Conservation (phyloP, 2,113 vertebrate genomes). For the Festucalex cinctus region DNA sequence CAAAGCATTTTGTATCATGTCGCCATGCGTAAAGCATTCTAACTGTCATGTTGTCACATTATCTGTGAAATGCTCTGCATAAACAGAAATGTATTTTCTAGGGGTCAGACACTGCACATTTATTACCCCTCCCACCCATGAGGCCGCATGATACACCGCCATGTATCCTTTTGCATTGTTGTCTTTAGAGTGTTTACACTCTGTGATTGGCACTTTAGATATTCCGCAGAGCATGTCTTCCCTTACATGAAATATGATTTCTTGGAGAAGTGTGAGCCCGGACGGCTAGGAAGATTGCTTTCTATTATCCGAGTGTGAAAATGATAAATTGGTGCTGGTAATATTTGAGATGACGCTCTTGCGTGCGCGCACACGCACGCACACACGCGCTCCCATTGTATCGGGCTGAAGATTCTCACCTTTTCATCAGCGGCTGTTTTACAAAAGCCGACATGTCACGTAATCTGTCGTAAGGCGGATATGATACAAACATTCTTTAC, state of each 20-base stretch:
- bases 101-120: conserved; percentile 41
- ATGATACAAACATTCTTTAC: conserved; percentile 9
- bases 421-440: conserved; percentile 49
- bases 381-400: conserved; percentile 47
- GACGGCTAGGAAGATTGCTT: conserved; percentile 60
- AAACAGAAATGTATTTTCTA: conserved; percentile 41
- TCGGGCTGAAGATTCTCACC: conserved; percentile 44
- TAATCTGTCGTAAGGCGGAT: conserved; percentile 39
- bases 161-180: conserved; percentile 53
- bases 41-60: conserved; percentile 15
- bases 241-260: conserved; percentile 65
- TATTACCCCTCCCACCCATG: conserved; percentile 33
- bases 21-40: neutral
- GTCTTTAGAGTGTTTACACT: conserved; percentile 52
- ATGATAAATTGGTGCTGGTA: conserved; percentile 57
- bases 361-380: conserved; percentile 18
- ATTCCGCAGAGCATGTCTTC: conserved; percentile 49
- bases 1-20: neutral
- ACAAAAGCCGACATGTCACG: conserved; percentile 26
- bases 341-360: conserved; percentile 59
- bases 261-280: conserved; percentile 64
- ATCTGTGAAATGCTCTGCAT: conserved; percentile 31
- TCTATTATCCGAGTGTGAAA: conserved; percentile 65
- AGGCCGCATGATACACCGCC: conserved; percentile 47
- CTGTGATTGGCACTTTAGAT: conserved; percentile 64